Evolutionary conservation across 2,888 invertebrate genomes (phyloP).

Genomic region (Drosophila nr. fundita): DNA sequence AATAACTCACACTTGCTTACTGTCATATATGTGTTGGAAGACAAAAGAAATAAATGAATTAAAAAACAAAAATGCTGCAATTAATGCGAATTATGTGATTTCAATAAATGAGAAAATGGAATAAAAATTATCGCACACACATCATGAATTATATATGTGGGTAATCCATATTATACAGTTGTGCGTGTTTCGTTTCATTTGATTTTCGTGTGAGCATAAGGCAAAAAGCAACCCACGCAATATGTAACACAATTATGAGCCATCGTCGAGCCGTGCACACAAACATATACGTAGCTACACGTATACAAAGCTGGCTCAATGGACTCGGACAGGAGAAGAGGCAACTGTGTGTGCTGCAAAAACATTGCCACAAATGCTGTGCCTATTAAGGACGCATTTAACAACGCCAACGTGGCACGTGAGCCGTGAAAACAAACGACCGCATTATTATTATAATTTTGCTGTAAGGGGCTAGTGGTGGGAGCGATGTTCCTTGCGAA

Average conservation of each 20-base stretch:
- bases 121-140: conserved; percentile 8
- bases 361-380: conserved; percentile 65
- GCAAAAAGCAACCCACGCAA: conserved; percentile 8
- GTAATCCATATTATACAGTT: conserved; percentile 8
- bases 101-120: conserved; percentile 16
- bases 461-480: background rate
- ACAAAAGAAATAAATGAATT: background rate
- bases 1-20: background rate
- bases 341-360: conserved; percentile 47
- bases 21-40: background rate
- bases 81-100: conserved; percentile 22
- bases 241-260: conserved; percentile 47
- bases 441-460: conserved; percentile 70
- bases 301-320: conserved; percentile 17
- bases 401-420: conserved; percentile 58
- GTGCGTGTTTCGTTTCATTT: conserved; percentile 16
- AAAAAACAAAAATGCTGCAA: background rate
- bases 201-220: conserved; percentile 13
- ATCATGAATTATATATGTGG: conserved; percentile 22
- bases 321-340: conserved; percentile 26
- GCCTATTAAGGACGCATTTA: conserved; percentile 73
- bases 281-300: conserved; percentile 9
- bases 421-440: conserved; percentile 72
- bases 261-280: conserved; percentile 18
- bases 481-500: background rate